Percentiles rank a stretch among this genome's conserved stretches.
These are phyloP conservation scores for Protonibea diacanthus DNA, from an alignment of 2,797 vertebrate species.

Conservation along the genomic window DNA sequence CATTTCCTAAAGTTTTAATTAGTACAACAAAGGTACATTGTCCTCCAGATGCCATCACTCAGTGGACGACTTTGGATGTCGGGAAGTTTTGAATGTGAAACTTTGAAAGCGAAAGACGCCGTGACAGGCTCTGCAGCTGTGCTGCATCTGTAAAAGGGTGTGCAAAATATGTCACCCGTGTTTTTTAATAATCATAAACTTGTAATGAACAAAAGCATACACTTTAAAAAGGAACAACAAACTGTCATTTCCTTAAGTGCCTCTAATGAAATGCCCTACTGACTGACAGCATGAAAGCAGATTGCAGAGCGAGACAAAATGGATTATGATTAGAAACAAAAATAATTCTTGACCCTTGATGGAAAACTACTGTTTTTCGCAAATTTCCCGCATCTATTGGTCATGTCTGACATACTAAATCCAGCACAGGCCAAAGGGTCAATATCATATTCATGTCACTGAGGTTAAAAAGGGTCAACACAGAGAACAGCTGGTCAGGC, in stretches of 20 bases:
- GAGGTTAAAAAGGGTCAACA: slow-evolving; percentile 59
- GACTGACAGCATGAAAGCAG: slow-evolving; percentile 17
- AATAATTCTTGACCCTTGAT: background rate
- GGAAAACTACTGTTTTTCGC: background rate
- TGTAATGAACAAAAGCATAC: slow-evolving; percentile 26
- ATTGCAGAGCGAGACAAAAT: background rate
- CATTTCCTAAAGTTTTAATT: slow-evolving; percentile 54
- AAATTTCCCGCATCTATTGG: background rate
- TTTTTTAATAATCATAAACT: slow-evolving; percentile 25
- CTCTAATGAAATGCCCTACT: slow-evolving; percentile 11
- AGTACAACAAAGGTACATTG: slow-evolving; percentile 51
- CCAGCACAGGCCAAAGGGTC: slow-evolving; percentile 36
- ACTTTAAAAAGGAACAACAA: slow-evolving; percentile 53
- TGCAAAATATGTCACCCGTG: background rate
- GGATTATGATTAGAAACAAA: background rate
- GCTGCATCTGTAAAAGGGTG: background rate
- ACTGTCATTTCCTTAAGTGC: slow-evolving; percentile 27
- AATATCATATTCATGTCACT: slow-evolving; percentile 50
- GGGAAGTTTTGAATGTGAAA: background rate
- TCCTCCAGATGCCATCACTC: slow-evolving; percentile 45
- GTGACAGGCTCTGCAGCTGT: background rate
- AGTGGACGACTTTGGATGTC: slow-evolving; percentile 13
- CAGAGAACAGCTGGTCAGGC: slow-evolving; percentile 64
- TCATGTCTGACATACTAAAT: slow-evolving; percentile 37
- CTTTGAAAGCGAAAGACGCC: background rate